Evolutionary conservation across 2,797 vertebrate genomes (phyloP).

Genomic region (Enteromius viviparus): DNA sequence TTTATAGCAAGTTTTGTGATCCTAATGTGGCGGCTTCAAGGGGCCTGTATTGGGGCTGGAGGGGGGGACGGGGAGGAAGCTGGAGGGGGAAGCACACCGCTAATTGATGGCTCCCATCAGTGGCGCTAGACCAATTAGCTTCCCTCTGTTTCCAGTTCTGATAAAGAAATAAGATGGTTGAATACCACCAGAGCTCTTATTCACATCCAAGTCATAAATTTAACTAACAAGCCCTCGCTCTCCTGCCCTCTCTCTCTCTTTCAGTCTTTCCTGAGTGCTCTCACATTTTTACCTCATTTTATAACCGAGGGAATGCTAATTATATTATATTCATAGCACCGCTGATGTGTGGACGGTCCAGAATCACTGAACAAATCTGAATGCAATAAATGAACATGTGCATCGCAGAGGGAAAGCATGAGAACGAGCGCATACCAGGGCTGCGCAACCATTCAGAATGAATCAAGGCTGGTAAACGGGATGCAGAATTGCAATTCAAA

Average conservation of each 20-base stretch:
- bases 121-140: slow-evolving; percentile 79
- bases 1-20: slow-evolving; percentile 85
- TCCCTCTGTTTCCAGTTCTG: slow-evolving; percentile 73
- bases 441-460: background rate
- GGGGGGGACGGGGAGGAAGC: slow-evolving; percentile 63
- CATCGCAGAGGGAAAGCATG: slow-evolving; percentile 42
- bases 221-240: slow-evolving; percentile 79
- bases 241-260: slow-evolving; percentile 47
- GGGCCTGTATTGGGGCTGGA: slow-evolving; percentile 67
- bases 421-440: background rate
- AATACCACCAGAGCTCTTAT: slow-evolving; percentile 72
- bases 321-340: slow-evolving; percentile 72
- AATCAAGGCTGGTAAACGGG: background rate
- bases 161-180: slow-evolving; percentile 79
- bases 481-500: background rate
- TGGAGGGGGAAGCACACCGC: slow-evolving; percentile 69
- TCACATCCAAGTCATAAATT: slow-evolving; percentile 77
- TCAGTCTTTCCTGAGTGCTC: slow-evolving; percentile 23
- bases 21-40: slow-evolving; percentile 79
- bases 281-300: slow-evolving; percentile 35
- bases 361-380: slow-evolving; percentile 69
- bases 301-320: slow-evolving; percentile 68
- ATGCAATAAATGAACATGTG: slow-evolving; percentile 62
- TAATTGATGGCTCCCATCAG: slow-evolving; percentile 83
- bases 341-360: slow-evolving; percentile 70